Evolutionary conservation across 2,797 vertebrate genomes (phyloP).

Genomic region (Prionace glauca): DNA sequence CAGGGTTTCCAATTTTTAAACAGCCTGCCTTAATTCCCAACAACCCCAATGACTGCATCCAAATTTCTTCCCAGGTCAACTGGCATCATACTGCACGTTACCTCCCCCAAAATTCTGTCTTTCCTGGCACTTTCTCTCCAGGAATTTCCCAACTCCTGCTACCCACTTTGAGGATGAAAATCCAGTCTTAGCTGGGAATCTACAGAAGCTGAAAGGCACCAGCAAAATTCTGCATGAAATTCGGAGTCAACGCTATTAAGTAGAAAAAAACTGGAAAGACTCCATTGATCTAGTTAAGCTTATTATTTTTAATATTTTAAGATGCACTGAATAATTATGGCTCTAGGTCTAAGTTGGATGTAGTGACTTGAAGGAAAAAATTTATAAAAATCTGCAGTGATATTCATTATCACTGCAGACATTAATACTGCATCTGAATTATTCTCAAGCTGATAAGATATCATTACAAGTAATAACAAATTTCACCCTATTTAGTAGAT

Average conservation of each 20-base stretch:
- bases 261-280: background rate
- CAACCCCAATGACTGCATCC: no score
- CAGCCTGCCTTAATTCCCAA: no score
- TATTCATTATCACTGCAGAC: background rate
- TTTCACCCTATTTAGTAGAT: slow-evolving; percentile 6
- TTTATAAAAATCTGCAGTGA: background rate
- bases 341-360: background rate
- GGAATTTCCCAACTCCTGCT: no score
- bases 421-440: background rate
- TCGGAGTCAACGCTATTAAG: background rate
- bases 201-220: background rate
- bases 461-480: background rate
- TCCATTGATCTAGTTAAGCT: background rate
- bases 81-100: no score
- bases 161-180: no score
- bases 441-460: slow-evolving; percentile 1
- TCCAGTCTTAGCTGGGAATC: no score
- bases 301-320: slow-evolving; percentile 4
- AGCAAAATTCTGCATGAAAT: background rate
- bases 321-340: background rate
- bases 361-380: background rate
- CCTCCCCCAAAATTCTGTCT: no score
- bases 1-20: no score
- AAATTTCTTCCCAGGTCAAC: no score
- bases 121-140: no score